Percentiles rank a stretch among this genome's conserved stretches.
These are phyloP conservation scores for Diorhabda carinulata DNA, from an alignment of 1,140 invertebrate genomes.

Conservation along the genomic window DNA sequence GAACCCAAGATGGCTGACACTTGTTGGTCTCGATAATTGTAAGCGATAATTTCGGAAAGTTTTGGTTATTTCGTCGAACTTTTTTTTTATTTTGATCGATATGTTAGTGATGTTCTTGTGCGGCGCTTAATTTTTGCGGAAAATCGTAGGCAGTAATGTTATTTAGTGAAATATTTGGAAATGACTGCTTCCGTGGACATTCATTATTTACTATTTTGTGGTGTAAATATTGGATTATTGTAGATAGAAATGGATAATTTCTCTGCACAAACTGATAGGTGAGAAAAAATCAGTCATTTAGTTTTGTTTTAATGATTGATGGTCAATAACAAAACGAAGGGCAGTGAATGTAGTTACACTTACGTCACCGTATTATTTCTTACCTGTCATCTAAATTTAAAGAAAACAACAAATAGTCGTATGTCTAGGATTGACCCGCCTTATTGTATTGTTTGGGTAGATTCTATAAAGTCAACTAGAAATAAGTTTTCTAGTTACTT, in stretches of 20 bases:
- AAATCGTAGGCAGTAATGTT: conserved; percentile 27
- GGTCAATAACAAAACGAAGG: conserved; percentile 22
- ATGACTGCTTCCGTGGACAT: conserved; percentile 33
- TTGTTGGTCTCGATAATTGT: conserved; percentile 39
- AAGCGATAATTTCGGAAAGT: conserved; percentile 24
- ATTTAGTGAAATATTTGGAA: conserved; percentile 26
- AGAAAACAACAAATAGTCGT: conserved; percentile 12
- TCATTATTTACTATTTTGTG: conserved; percentile 30
- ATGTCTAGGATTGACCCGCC: conserved; percentile 17
- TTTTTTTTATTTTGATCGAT: conserved; percentile 13
- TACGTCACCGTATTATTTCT: conserved; percentile 15
- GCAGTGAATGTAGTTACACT: conserved; percentile 22
- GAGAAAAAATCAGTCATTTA: conserved; percentile 13
- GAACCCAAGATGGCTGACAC: conserved; percentile 42
- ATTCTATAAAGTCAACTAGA: too few species aligned
- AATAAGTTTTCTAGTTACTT: too few species aligned
- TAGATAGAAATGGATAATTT: conserved; percentile 33
- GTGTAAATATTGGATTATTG: conserved; percentile 28
- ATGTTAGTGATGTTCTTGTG: conserved; percentile 7
- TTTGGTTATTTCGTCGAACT: conserved; percentile 18
- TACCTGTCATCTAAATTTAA: conserved; percentile 17
- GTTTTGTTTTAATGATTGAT: conserved; percentile 18
- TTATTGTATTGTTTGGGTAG: conserved; percentile 23
- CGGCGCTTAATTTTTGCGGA: conserved; percentile 11
- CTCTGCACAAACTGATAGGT: conserved; percentile 30